These are phyloP conservation scores for Vespertilio murinus DNA, from an alignment of 2,797 vertebrate genomes.

Conservation along the genomic window DNA sequence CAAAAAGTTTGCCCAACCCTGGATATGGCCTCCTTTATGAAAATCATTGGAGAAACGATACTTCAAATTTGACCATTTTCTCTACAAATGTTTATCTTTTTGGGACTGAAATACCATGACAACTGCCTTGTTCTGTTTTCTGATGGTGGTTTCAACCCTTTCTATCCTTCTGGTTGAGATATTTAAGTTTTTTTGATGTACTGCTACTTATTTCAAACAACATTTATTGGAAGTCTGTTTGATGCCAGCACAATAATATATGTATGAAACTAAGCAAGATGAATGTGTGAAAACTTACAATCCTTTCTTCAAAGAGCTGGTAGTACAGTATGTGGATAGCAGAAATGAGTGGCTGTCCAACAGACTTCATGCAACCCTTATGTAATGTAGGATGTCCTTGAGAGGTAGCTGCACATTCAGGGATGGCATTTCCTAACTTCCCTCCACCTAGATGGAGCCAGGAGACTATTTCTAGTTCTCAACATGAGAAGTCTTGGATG, in stretches of 20 bases:
- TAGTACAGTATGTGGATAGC: background rate
- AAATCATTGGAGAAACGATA: constrained; percentile 13
- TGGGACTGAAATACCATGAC: constrained; percentile 12
- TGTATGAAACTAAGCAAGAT: constrained; percentile 11
- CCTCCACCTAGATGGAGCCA: background rate
- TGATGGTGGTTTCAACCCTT: background rate
- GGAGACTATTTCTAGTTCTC: background rate
- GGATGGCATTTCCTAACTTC: background rate
- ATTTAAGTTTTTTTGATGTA: background rate
- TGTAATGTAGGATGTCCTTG: accelerated
- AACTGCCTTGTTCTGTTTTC: background rate
- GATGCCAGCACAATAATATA: background rate
- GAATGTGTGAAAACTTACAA: background rate
- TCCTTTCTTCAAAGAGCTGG: background rate
- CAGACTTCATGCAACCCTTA: background rate
- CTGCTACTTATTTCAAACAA: background rate
- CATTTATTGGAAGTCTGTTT: background rate
- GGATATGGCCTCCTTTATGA: background rate
- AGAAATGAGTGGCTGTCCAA: background rate
- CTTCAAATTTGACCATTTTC: constrained; percentile 18
- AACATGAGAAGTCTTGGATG: background rate
- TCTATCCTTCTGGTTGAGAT: background rate
- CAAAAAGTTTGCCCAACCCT: no score
- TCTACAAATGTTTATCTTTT: constrained; percentile 25
- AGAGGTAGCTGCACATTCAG: background rate